A percentile compares a stretch with the other conserved stretches of the same genome.
These are phyloP conservation scores for Hydrotaea cyrtoneurina DNA, from an alignment of 2,888 invertebrate species.

Conservation along the genomic window DNA sequence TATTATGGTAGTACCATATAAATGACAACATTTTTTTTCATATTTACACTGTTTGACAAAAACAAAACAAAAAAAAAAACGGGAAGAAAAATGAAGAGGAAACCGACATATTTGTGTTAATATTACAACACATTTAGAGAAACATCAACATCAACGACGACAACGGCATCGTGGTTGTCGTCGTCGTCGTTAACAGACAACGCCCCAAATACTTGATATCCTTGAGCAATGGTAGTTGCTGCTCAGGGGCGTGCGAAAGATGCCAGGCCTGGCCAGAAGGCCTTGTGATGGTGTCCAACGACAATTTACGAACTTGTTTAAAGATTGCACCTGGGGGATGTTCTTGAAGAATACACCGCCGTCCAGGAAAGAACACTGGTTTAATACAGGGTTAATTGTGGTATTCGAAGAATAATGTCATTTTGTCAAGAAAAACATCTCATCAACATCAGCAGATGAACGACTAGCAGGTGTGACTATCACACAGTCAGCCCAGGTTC, in stretches of 20 bases:
- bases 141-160: background rate
- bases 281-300: background rate
- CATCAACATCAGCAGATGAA: too few relatives aligned
- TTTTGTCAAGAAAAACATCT: too few relatives aligned
- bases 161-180: background rate
- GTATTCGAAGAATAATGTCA: too few relatives aligned
- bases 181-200: constrained; percentile 48
- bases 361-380: too few relatives aligned
- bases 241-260: background rate
- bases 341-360: too few relatives aligned
- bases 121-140: constrained; percentile 34
- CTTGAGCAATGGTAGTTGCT: constrained; percentile 18
- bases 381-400: too few relatives aligned
- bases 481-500: too few relatives aligned
- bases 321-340: too few relatives aligned
- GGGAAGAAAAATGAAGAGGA: constrained; percentile 5
- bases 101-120: constrained; percentile 39
- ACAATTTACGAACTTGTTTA: too few relatives aligned
- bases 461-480: too few relatives aligned
- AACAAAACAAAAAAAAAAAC: constrained; percentile 3
- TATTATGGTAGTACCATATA: background rate
- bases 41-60: constrained; percentile 14
- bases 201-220: constrained; percentile 62
- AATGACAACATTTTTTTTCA: constrained; percentile 42
- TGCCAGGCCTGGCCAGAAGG: background rate